Percentiles rank a stretch among this genome's conserved stretches.
These are phyloP conservation scores for Aegotheles bennettii DNA, from an alignment of 2,113 vertebrate species.

Conservation along the genomic window DNA sequence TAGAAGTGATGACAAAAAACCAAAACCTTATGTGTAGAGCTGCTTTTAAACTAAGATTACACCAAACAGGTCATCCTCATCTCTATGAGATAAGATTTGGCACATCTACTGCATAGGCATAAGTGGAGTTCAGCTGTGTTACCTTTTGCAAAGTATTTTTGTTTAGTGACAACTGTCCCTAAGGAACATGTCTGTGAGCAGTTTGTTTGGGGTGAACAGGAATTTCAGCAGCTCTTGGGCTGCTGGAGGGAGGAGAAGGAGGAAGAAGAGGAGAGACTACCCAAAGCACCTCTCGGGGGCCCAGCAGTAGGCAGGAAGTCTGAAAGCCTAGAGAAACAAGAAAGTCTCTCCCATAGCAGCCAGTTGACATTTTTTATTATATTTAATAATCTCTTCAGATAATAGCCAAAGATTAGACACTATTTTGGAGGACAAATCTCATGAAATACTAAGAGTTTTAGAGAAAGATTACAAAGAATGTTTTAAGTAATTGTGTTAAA, in stretches of 20 bases:
- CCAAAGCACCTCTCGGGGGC: not conserved
- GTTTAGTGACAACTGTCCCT: not conserved
- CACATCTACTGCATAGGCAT: not conserved
- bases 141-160: not conserved
- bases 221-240: not conserved
- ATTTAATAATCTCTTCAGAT: not conserved
- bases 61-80: not conserved
- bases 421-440: not conserved
- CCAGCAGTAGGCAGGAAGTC: not conserved
- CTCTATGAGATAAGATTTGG: not conserved
- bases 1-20: not conserved
- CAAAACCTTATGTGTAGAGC: not conserved
- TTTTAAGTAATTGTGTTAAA: not conserved
- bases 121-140: not conserved
- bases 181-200: not conserved
- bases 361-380: not conserved
- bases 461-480: not conserved
- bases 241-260: not conserved
- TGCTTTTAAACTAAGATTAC: not conserved
- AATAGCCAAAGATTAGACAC: not conserved
- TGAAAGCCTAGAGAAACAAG: not conserved
- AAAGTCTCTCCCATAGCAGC: fast-evolving
- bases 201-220: fast-evolving
- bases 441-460: not conserved
- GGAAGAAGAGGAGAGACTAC: not conserved